A percentile compares a stretch with the other conserved stretches of the same genome.
Evolutionary conservation across 2,888 invertebrate genomes (phyloP).

Genomic region (Andrena camellia): DNA sequence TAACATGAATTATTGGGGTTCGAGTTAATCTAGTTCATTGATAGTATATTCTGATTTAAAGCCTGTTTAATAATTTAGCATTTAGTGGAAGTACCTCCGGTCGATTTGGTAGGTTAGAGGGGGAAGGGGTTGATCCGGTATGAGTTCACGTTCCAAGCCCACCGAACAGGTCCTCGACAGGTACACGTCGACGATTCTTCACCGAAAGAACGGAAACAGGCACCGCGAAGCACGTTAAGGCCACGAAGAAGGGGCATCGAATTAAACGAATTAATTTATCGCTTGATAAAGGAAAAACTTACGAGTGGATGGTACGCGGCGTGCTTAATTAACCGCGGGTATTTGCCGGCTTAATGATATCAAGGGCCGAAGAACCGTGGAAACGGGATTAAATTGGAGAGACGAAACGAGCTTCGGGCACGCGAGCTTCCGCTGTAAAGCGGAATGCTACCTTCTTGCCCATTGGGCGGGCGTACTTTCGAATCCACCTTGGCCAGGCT

Average conservation of each 20-base stretch:
- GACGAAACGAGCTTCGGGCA: slow-evolving; percentile 53
- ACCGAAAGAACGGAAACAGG: background rate
- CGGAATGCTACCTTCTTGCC: slow-evolving; percentile 36
- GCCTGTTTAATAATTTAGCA: too few species aligned
- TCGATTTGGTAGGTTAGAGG: too few species aligned
- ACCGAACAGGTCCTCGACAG: background rate
- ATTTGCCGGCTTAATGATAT: slow-evolving; percentile 57
- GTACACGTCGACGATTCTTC: background rate
- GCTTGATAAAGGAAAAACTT: slow-evolving; percentile 40
- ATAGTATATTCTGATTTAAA: too few species aligned
- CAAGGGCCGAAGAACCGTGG: slow-evolving; percentile 51
- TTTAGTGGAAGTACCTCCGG: too few species aligned
- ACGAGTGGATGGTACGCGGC: slow-evolving; percentile 32
- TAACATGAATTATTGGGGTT: too few species aligned
- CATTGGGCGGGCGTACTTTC: background rate
- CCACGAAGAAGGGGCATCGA: background rate
- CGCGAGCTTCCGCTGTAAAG: slow-evolving; percentile 27
- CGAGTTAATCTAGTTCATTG: too few species aligned
- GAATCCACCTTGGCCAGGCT: background rate
- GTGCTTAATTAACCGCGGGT: slow-evolving; percentile 66
- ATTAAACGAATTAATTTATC: slow-evolving; percentile 54
- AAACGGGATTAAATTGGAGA: slow-evolving; percentile 57
- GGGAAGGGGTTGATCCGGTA: background rate
- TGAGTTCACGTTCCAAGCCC: background rate
- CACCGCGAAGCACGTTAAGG: background rate